phyloP scores from a whole-genome alignment of 2,888 invertebrate species.

The Flabesymbios commensalis region DNA sequence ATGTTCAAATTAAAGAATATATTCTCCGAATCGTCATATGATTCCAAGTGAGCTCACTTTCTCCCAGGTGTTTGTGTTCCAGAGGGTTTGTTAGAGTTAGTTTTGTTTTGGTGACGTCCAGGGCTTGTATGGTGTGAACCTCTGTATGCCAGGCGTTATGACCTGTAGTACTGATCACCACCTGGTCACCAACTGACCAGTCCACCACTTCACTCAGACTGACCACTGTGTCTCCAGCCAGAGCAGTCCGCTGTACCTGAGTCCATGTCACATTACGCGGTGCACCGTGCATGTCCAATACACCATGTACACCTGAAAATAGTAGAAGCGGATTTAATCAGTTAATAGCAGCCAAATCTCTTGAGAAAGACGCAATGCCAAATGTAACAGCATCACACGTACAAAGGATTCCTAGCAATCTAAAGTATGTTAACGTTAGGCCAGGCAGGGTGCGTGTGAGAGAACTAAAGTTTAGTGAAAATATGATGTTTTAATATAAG shows the following conservation, averaged over 20 bases:
- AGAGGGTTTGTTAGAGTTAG: background rate
- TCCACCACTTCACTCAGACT: constrained; percentile 25
- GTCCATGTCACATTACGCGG: constrained; percentile 29
- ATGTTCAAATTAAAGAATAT: too few relatives aligned
- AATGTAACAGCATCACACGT: too few relatives aligned
- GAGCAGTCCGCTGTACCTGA: constrained; percentile 19
- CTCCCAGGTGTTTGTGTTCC: background rate
- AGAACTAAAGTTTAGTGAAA: too few relatives aligned
- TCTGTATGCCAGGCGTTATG: background rate
- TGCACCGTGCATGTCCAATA: constrained; percentile 10
- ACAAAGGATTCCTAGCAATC: too few relatives aligned
- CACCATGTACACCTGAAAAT: constrained; percentile 8
- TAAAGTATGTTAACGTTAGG: too few relatives aligned
- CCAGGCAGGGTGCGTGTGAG: too few relatives aligned
- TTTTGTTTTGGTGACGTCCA: background rate
- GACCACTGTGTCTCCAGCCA: constrained; percentile 18
- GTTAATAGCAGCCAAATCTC: too few relatives aligned
- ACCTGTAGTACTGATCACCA: constrained; percentile 39
- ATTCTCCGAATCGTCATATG: too few relatives aligned
- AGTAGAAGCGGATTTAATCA: too few relatives aligned
- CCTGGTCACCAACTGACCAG: constrained; percentile 33
- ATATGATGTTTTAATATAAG: too few relatives aligned
- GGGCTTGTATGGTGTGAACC: constrained; percentile 17
- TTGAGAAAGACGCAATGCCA: too few relatives aligned
- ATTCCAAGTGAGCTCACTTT: too few relatives aligned